A percentile compares a stretch with the other conserved stretches of the same genome.
These are phyloP conservation scores for Bostrychus sinensis DNA, from an alignment of 2,113 vertebrate genomes.

Conservation along the genomic window DNA sequence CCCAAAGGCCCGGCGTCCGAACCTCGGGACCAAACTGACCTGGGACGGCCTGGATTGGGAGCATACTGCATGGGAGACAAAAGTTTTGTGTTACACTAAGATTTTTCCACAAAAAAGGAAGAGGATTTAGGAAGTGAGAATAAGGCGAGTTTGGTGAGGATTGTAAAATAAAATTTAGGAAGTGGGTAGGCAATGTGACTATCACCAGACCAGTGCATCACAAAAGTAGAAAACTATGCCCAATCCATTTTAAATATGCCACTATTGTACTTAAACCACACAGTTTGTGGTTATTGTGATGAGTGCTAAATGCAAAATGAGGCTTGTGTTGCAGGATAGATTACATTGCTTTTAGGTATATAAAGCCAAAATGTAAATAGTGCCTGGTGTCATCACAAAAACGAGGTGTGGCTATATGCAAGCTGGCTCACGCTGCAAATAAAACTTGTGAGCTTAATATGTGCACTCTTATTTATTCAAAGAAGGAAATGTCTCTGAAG, in stretches of 20 bases:
- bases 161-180: not conserved
- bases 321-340: constrained; percentile 4
- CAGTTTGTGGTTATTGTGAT: not conserved
- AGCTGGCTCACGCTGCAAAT: constrained; percentile 21
- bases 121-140: constrained; percentile 26
- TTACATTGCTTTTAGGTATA: constrained; percentile 39
- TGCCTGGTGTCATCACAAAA: constrained; percentile 4
- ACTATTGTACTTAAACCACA: not conserved
- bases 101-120: not conserved
- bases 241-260: too few relatives aligned
- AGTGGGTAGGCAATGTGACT: not conserved
- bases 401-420: constrained; percentile 17
- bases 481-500: not conserved
- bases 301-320: constrained; percentile 9
- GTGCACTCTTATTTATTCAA: not conserved
- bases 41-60: constrained; percentile 66
- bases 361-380: not conserved
- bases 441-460: not conserved
- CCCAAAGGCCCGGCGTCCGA: constrained; percentile 74
- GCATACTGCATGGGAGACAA: constrained; percentile 66
- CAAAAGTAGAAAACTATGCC: too few relatives aligned
- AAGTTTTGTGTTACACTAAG: not conserved
- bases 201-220: not conserved
- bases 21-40: constrained; percentile 77
- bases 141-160: not conserved